These are phyloP conservation scores for Diarsia dahlii DNA, from an alignment of 2,888 invertebrate species.

Conservation along the genomic window DNA sequence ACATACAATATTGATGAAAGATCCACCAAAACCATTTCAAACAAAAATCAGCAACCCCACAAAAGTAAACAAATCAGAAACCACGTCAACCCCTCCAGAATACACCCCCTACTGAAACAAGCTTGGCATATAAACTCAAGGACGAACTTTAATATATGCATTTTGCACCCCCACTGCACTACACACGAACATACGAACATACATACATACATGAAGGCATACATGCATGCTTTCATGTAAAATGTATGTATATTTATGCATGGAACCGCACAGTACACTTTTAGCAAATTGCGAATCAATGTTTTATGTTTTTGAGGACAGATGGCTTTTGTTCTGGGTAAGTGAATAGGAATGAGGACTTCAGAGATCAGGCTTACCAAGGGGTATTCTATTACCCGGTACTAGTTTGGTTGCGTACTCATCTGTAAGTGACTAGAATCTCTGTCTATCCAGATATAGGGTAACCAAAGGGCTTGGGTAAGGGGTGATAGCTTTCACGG, in stretches of 20 bases:
- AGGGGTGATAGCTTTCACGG: no score
- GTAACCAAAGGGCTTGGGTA: background rate
- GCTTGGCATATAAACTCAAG: constrained; percentile 70
- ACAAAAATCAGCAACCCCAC: no score
- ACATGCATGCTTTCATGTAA: constrained; percentile 48
- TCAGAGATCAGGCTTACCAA: no score
- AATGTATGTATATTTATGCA: constrained; percentile 74
- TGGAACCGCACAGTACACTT: constrained; percentile 52
- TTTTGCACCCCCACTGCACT: constrained; percentile 66
- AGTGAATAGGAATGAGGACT: background rate
- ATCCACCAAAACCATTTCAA: no score
- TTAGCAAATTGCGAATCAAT: constrained; percentile 58
- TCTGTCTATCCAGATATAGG: background rate
- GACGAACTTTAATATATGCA: constrained; percentile 76
- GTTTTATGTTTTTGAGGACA: constrained; percentile 48
- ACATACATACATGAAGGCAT: constrained; percentile 14
- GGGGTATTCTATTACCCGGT: no score
- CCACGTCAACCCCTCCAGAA: constrained; percentile 58
- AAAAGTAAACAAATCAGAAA: no score
- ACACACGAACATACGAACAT: constrained; percentile 25
- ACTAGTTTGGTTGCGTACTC: no score
- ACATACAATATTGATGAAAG: no score
- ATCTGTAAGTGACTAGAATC: background rate
- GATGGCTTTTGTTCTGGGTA: background rate
- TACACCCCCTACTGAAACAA: constrained; percentile 58